Evolutionary conservation across 1,140 invertebrate genomes (phyloP), one percentile per base, ranked within the genome.

Genomic region (Drosophila virilis): DNA sequence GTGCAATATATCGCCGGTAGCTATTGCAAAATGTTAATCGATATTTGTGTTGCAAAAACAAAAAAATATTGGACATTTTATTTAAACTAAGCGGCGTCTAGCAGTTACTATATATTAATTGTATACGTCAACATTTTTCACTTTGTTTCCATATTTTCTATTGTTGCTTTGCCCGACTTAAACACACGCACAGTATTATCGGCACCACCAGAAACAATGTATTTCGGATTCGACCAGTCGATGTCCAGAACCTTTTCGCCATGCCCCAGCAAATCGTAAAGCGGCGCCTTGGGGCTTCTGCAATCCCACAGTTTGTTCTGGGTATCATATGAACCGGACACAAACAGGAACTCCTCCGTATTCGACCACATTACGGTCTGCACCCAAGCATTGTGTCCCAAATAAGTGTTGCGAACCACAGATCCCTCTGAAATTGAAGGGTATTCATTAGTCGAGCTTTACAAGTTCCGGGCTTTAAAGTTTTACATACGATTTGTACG

Each of bases 301-400:
- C 95, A 96, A 92, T 99, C 99, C 99, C 99, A 99, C 38, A 99
- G 92, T 93, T 99, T 99, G 22, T 99, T 94, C 38, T 96, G 92
- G 64, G 95, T 95, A 92, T 99, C 99, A 92, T 98, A 98, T 12
- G 97, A 96, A 4, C 97, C 98, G 9, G 98, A 99, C 3, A 99
- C 94, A 92, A 99, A 99, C 10, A 98, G 93, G 91, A 97, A 93
- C 89, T 98, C 95, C 74, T 97, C 94, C 0, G 94, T 95, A n/a
- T 94, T 95, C 0, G 97, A 98, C 98, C 99, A 99, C 67, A 94
- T 93, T 0, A 99, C 97, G 48, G 95, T 94, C 51, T 97, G 96
- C 1, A 99, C 96, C 98, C 98, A 99, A 37, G 97, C 96, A 22
- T 93, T 96, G 92, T 99, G 98, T 1, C 98, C 98, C 1, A 96